A percentile compares a stretch with the other conserved stretches of the same genome.
Evolutionary conservation across 2,113 vertebrate species (phyloP).

Genomic region (Siniperca chuatsi): DNA sequence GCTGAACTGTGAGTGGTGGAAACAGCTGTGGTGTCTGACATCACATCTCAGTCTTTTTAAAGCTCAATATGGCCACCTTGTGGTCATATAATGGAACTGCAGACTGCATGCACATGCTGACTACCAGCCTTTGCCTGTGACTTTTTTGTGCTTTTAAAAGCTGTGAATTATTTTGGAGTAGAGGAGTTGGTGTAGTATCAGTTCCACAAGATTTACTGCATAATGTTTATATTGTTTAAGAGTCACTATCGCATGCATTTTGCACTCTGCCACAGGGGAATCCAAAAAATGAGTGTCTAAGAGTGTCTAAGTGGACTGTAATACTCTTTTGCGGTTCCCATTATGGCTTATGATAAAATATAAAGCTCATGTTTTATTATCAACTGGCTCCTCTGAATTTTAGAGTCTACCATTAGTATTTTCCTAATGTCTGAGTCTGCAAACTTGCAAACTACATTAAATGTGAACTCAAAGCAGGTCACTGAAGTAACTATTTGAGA

Average conservation of each 20-base stretch:
- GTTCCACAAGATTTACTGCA: not conserved
- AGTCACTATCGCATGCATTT: not conserved
- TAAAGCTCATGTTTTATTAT: not conserved
- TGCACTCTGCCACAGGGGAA: not conserved
- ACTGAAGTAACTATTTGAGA: not conserved
- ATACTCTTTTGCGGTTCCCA: not conserved
- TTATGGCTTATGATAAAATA: not conserved
- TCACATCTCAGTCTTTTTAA: not conserved
- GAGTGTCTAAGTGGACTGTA: not conserved
- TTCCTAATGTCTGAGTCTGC: not conserved
- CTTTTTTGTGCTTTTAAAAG: not conserved
- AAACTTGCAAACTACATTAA: not conserved
- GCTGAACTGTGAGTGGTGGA: constrained; percentile 2
- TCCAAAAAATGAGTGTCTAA: not conserved
- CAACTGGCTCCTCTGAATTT: not conserved
- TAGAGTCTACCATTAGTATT: not conserved
- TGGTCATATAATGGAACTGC: constrained; percentile 22
- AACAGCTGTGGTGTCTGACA: not conserved
- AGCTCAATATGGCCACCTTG: constrained; percentile 43
- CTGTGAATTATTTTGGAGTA: not conserved
- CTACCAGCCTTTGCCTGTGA: not conserved
- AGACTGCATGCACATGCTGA: not conserved
- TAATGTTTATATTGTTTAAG: not conserved
- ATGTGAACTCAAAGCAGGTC: not conserved
- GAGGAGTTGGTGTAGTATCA: not conserved